A percentile compares a stretch with the other conserved stretches of the same genome.
phyloP scores from a whole-genome alignment of 2,888 invertebrate genomes.

The Pyrrhosoma nymphula region DNA sequence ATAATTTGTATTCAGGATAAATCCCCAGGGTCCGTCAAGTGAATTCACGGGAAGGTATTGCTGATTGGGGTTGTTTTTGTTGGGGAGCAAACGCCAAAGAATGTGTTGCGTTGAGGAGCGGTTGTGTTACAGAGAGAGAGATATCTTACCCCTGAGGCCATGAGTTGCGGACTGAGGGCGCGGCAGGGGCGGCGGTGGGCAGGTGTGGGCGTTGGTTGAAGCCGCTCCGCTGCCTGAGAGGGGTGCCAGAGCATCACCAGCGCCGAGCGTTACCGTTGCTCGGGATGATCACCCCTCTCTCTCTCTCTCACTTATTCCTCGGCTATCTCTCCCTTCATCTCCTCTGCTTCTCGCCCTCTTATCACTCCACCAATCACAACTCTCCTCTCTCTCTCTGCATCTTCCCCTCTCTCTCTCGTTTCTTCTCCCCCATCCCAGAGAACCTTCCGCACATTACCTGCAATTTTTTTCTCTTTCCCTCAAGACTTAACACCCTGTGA shows the following conservation, averaged over 20 bases:
- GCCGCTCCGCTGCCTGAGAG: not conserved
- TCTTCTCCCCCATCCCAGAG: not conserved
- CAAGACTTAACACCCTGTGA: not conserved
- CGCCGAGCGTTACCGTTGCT: constrained; percentile 54
- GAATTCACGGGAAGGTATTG: no score
- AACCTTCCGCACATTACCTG: not conserved
- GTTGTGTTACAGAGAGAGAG: no score
- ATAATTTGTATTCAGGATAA: no score
- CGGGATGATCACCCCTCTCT: constrained; percentile 37
- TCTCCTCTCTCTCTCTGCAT: not conserved
- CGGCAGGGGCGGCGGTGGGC: not conserved
- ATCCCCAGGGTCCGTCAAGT: no score
- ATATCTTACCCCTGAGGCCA: no score
- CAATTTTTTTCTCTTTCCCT: not conserved
- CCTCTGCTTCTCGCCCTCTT: constrained; percentile 16
- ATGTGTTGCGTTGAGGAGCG: no score
- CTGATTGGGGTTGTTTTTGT: no score
- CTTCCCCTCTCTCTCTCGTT: not conserved
- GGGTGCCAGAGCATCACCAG: constrained; percentile 11
- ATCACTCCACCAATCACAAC: not conserved
- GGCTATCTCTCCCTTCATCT: not conserved
- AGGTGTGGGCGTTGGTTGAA: constrained; percentile 28
- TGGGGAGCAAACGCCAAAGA: no score
- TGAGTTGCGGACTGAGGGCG: not conserved
- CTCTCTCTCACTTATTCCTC: not conserved